Evolutionary conservation across 2,113 vertebrate genomes (phyloP), one percentile per base, ranked within the genome.

Genomic region (Megaptera novaeangliae): DNA sequence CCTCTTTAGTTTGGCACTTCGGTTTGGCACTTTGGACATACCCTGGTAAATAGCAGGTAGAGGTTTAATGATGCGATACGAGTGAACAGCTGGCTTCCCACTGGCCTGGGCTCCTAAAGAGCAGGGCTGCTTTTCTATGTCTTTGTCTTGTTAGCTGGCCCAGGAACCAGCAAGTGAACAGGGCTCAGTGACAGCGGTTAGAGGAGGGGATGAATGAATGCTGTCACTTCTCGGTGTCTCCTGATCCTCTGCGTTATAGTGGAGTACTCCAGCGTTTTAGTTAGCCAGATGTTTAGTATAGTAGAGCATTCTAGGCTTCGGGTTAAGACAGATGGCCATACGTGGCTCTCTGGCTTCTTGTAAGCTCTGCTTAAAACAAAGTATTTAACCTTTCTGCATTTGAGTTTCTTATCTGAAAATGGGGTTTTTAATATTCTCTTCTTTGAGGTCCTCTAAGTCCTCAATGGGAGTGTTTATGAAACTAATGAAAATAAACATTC

Each of bases 271-370:
- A 23, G 29, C 3, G 25, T 81, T 82, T 34, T 34, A 25, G 46
- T 29, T 13, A 34, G 6, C 68, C 49, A 7, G 3, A 2, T 27
- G 27, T 34, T 69, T 86, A 49, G 15, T n/a, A 20, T 5, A 27
- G 5, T 17, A 25, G 21, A 59, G 36, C 49, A 5, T 49, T 39
- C 2, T 6, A 17, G 27, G 29, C 17, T 90, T 27, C 57, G 55
- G 8, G 13, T 64, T 4, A 41, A 71, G 64, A 34, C 18, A 3
- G 9, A 1, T 55, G 34, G 11, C 36, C 8, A 0, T 0, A 3
- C 31, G 18, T 34, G 18, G 64, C 21, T 52, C 3, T 90, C 34
- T 8, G 8, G 8, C 9, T 17, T 68, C 3, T 4, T 81, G 29
- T 34, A 64, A 78, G 25, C 41, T 57, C 31, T 17, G 12, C 21